phyloP scores from a whole-genome alignment of 2,113 vertebrate species.

The Ochotona princeps region DNA sequence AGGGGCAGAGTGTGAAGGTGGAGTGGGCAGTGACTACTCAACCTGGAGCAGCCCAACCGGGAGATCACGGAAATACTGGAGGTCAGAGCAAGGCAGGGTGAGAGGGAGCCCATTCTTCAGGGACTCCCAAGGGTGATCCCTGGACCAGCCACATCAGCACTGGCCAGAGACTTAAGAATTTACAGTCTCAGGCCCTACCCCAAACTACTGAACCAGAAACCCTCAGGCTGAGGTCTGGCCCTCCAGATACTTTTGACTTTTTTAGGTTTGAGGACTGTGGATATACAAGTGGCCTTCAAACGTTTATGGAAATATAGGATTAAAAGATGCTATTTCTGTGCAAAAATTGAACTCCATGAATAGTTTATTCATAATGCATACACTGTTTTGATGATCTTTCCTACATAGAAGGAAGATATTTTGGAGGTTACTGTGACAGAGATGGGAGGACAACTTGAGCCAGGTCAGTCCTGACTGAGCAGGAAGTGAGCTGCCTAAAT shows the following conservation, averaged over 20 bases:
- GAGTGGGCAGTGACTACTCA: too few relatives aligned
- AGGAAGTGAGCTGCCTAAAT: not conserved
- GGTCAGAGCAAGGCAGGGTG: not conserved
- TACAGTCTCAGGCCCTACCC: not conserved
- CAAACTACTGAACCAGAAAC: not conserved
- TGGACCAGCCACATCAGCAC: not conserved
- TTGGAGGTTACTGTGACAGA: not conserved
- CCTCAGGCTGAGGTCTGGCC: not conserved
- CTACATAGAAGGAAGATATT: not conserved
- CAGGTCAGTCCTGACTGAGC: not conserved
- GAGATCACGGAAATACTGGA: not conserved
- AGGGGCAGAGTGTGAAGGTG: not conserved
- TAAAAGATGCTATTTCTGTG: too few relatives aligned
- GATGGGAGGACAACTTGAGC: not conserved
- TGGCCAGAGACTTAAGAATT: not conserved
- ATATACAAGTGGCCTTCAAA: not conserved
- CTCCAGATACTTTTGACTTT: not conserved
- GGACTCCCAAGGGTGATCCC: not conserved
- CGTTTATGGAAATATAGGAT: too few relatives aligned
- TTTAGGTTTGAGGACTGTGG: not conserved
- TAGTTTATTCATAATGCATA: too few relatives aligned
- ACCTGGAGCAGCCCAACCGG: accelerated
- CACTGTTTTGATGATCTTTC: too few relatives aligned
- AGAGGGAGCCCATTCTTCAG: not conserved
- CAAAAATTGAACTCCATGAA: too few relatives aligned